phyloP scores from a whole-genome alignment of 2,888 invertebrate genomes.

The Uloborus plumipes region DNA sequence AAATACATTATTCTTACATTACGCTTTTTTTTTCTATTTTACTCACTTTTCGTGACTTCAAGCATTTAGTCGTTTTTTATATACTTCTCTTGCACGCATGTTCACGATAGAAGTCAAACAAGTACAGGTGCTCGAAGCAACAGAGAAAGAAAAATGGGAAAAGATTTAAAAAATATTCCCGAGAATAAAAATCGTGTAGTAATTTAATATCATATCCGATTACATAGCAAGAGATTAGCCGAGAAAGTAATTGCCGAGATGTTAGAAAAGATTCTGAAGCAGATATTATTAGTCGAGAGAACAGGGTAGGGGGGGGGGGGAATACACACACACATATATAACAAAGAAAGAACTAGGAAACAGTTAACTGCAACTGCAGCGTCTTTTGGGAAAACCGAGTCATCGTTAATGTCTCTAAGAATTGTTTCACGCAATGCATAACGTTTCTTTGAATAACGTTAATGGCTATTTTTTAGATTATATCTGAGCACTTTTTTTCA shows the following conservation, averaged over 20 bases:
- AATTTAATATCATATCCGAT: slow-evolving; percentile 63
- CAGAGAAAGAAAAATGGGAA: slow-evolving; percentile 20
- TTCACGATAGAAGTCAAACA: background rate
- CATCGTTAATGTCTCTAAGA: slow-evolving; percentile 54
- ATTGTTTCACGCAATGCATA: slow-evolving; percentile 51
- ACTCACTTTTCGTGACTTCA: slow-evolving; percentile 31
- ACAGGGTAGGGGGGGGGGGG: no score
- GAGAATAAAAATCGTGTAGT: slow-evolving; percentile 31
- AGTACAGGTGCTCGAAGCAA: slow-evolving; percentile 13
- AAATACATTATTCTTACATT: slow-evolving; percentile 4
- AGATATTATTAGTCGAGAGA: slow-evolving; percentile 37
- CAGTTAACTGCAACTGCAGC: slow-evolving; percentile 39
- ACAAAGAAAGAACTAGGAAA: slow-evolving; percentile 22
- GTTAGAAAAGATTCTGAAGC: slow-evolving; percentile 59
- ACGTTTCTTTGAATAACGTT: slow-evolving; percentile 35
- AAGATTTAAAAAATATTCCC: slow-evolving; percentile 17
- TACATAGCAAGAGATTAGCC: slow-evolving; percentile 53
- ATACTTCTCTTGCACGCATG: slow-evolving; percentile 16
- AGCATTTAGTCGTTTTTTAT: slow-evolving; percentile 39
- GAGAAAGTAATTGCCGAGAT: slow-evolving; percentile 51
- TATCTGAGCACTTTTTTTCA: slow-evolving; percentile 21
- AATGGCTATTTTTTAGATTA: slow-evolving; percentile 48
- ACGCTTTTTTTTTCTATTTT: background rate
- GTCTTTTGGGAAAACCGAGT: slow-evolving; percentile 43
- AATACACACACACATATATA: slow-evolving; percentile 15